These are phyloP conservation scores for Styela plicata DNA, from an alignment of 23 tunicate genomes.

Conservation along the genomic window DNA sequence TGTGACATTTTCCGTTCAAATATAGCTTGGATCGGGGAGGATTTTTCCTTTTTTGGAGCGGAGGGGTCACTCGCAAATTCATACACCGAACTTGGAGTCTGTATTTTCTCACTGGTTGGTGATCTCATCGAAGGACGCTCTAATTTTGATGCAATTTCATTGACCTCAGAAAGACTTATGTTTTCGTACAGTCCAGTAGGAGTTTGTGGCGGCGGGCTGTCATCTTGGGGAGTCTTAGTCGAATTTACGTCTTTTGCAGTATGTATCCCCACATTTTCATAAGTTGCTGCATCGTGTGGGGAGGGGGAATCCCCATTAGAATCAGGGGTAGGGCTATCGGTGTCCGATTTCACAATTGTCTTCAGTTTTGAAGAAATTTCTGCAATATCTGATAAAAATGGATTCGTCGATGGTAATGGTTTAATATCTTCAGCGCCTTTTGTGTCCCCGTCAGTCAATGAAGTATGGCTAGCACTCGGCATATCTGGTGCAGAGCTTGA, in stretches of 20 bases:
- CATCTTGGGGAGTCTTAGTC: not conserved
- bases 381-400: not conserved
- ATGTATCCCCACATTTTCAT: not conserved
- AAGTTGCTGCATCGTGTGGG: not conserved
- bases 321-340: not conserved
- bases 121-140: not conserved
- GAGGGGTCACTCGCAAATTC: not conserved
- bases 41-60: not conserved
- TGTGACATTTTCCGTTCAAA: not conserved
- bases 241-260: no score
- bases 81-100: not conserved
- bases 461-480: not conserved
- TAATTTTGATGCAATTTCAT: conserved; percentile 11
- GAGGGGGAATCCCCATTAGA: not conserved
- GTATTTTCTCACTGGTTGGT: not conserved
- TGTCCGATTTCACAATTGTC: not conserved
- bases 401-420: not conserved
- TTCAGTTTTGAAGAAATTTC: not conserved
- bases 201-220: not conserved
- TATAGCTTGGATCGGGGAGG: not conserved
- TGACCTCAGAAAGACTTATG: not conserved
- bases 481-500: not conserved
- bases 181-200: conserved; percentile 18
- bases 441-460: not conserved
- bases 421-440: not conserved